Evolutionary conservation across 2,113 vertebrate genomes (phyloP).

Genomic region (Tamias sibiricus): DNA sequence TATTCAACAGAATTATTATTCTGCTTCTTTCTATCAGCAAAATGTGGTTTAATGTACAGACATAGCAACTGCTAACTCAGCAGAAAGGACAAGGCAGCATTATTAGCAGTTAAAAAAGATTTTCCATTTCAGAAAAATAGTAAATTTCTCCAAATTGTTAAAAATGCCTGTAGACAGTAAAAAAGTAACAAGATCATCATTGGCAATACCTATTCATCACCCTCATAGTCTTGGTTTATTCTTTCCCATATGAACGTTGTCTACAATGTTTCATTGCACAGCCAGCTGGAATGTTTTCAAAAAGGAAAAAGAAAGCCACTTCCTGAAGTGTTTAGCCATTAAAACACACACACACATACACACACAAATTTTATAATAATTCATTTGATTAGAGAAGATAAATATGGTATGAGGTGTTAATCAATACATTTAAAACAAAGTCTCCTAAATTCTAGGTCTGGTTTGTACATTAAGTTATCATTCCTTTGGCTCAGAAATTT

Average conservation of each 20-base stretch:
- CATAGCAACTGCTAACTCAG: slow-evolving; percentile 51
- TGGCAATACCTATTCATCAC: not conserved
- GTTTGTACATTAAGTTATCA: not conserved
- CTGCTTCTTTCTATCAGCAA: slow-evolving; percentile 59
- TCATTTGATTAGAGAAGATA: not conserved
- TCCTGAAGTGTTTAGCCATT: not conserved
- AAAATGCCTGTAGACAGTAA: not conserved
- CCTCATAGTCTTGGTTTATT: not conserved
- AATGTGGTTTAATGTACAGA: slow-evolving; percentile 25
- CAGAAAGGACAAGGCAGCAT: slow-evolving; percentile 44
- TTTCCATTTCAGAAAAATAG: slow-evolving; percentile 58
- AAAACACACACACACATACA: no score
- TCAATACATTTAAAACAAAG: not conserved
- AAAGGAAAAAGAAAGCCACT: not conserved
- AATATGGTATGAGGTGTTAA: not conserved
- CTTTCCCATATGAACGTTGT: not conserved
- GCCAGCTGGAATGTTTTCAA: not conserved
- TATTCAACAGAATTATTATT: slow-evolving; percentile 33
- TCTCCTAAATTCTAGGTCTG: not conserved
- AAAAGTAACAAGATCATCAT: not conserved
- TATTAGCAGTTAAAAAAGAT: slow-evolving; percentile 62
- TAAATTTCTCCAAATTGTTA: slow-evolving; percentile 8
- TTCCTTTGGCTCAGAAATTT: not conserved
- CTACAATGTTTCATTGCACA: not conserved
- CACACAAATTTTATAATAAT: not conserved